Evolutionary conservation across 2,113 vertebrate genomes (phyloP).

Genomic region (Myiagra hebetior): DNA sequence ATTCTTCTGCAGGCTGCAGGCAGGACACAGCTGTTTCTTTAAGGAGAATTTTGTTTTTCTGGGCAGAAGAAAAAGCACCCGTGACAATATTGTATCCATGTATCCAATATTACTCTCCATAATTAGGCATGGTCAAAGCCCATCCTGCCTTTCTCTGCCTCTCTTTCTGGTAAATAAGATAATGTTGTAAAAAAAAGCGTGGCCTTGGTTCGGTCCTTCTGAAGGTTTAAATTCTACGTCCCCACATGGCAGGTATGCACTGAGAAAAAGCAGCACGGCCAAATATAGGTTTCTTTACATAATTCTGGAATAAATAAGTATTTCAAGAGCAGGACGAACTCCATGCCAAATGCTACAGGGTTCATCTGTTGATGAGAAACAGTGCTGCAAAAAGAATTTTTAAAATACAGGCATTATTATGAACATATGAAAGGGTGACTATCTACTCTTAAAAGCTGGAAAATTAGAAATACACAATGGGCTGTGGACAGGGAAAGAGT

Average conservation of each 20-base stretch:
- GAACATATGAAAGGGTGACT: not conserved
- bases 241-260: not conserved
- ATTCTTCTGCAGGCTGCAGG: slow-evolving; percentile 61
- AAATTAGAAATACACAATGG: not conserved
- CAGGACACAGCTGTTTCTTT: slow-evolving; percentile 68
- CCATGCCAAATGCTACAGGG: not conserved
- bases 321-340: not conserved
- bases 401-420: not conserved
- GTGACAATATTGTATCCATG: not conserved
- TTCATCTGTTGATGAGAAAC: not conserved
- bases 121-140: slow-evolving; percentile 14
- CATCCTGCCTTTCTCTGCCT: not conserved
- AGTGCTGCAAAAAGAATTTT: not conserved
- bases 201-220: not conserved
- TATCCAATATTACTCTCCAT: not conserved
- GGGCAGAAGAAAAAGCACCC: not conserved
- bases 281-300: not conserved
- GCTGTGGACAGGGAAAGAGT: not conserved
- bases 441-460: not conserved
- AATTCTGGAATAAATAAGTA: not conserved
- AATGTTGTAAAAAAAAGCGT: not conserved
- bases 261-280: not conserved
- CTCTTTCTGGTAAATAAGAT: not conserved
- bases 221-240: not conserved
- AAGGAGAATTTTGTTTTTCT: slow-evolving; percentile 25